Evolutionary conservation across 2,113 vertebrate genomes (phyloP).

Genomic region (Spermophilus dauricus): DNA sequence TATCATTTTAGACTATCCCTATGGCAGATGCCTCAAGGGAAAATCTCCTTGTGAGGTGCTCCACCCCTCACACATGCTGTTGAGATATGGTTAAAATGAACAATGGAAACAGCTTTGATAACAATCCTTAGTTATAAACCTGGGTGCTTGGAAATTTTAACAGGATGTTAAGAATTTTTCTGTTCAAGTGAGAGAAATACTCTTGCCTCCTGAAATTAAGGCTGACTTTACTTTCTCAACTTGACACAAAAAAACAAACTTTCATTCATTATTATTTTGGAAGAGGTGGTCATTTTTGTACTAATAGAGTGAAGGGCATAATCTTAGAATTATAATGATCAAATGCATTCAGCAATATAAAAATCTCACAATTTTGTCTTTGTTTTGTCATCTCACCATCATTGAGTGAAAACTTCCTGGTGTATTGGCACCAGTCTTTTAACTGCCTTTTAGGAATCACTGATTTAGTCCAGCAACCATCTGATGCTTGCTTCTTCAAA

Average conservation of each 20-base stretch:
- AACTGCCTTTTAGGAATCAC: slow-evolving; percentile 17
- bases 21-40: not conserved
- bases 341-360: not conserved
- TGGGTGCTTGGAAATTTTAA: not conserved
- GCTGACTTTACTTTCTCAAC: not conserved
- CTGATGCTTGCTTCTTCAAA: not conserved
- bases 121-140: not conserved
- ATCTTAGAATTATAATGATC: slow-evolving; percentile 48
- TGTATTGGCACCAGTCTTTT: not conserved
- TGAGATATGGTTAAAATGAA: slow-evolving; percentile 14
- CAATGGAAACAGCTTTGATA: not conserved
- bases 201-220: not conserved
- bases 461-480: not conserved
- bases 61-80: not conserved
- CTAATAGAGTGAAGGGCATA: not conserved
- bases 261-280: not conserved
- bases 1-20: not conserved
- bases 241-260: slow-evolving; percentile 15
- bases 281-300: slow-evolving; percentile 13
- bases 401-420: not conserved
- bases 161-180: not conserved
- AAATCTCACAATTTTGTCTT: slow-evolving; percentile 43
- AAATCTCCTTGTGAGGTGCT: not conserved
- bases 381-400: not conserved
- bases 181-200: not conserved